phyloP scores from a whole-genome alignment of 2,113 vertebrate genomes.

The Xyrauchen texanus region DNA sequence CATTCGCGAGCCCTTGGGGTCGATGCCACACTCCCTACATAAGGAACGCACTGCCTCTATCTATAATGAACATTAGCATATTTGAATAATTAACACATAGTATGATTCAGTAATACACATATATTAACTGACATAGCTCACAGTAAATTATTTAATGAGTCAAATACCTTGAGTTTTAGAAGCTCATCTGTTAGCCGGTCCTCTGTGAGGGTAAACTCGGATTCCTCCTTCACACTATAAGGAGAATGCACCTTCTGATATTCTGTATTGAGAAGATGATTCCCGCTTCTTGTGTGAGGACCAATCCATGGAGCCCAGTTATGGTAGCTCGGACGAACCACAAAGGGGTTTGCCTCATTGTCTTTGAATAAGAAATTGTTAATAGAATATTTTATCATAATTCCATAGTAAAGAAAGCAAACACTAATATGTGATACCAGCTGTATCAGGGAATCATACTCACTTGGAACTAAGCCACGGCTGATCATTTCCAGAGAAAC shows the following conservation, averaged over 20 bases:
- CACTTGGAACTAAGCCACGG: neutral
- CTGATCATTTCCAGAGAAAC: slow-evolving; percentile 1
- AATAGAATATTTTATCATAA: too few species aligned
- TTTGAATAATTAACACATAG: too few species aligned
- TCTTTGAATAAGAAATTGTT: too few species aligned
- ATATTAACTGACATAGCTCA: too few species aligned
- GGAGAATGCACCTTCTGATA: neutral
- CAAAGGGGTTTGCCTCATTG: too few species aligned
- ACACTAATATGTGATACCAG: too few species aligned
- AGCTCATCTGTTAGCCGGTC: slow-evolving; percentile 3
- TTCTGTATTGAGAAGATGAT: slow-evolving; percentile 1
- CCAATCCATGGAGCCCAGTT: too few species aligned
- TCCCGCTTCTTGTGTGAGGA: too few species aligned
- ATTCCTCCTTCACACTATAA: neutral
- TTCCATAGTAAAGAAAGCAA: too few species aligned
- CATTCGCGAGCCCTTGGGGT: slow-evolving; percentile 23
- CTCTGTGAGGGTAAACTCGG: neutral
- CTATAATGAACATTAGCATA: neutral
- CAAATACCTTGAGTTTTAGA: slow-evolving; percentile 3
- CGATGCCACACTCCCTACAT: slow-evolving; percentile 2
- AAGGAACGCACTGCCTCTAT: slow-evolving; percentile 7
- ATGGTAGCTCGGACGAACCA: too few species aligned
- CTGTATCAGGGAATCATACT: slow-evolving; percentile 5
- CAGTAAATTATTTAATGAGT: too few species aligned
- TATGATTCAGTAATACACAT: too few species aligned